Evolutionary conservation across 2,113 vertebrate species (phyloP).

Genomic region (Cavia porcellus): DNA sequence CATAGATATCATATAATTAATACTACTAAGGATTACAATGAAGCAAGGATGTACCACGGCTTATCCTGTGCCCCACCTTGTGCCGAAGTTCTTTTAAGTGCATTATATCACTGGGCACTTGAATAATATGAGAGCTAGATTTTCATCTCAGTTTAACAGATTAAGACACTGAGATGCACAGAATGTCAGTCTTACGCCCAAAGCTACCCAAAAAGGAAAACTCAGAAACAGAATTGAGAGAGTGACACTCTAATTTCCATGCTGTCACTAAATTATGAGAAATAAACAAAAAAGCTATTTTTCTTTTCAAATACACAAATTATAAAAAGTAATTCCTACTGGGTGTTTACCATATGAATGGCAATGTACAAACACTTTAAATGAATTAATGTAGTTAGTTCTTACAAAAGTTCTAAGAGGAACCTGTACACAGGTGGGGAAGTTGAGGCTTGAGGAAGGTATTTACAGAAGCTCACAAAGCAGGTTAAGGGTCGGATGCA

Average conservation of each 20-base stretch:
- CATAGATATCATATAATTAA: neutral
- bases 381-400: neutral
- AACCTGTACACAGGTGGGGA: neutral
- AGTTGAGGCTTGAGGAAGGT: neutral
- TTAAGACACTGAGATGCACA: constrained; percentile 14
- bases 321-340: neutral
- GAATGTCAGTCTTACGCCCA: neutral
- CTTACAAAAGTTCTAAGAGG: constrained; percentile 13
- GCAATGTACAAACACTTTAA: neutral
- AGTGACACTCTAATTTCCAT: neutral
- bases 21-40: neutral
- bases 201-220: neutral
- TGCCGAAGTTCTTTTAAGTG: neutral
- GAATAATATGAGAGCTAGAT: neutral
- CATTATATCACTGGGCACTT: neutral
- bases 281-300: neutral
- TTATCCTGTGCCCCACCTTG: neutral
- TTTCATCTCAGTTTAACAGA: neutral
- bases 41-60: neutral
- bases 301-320: constrained; percentile 24
- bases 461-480: neutral
- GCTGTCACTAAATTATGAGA: neutral
- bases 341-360: neutral
- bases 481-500: neutral
- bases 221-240: neutral